Base-by-base conservation (phyloP, 92 coral and sea anemone genomes). In the Scolanthus callimorphus region DNA sequence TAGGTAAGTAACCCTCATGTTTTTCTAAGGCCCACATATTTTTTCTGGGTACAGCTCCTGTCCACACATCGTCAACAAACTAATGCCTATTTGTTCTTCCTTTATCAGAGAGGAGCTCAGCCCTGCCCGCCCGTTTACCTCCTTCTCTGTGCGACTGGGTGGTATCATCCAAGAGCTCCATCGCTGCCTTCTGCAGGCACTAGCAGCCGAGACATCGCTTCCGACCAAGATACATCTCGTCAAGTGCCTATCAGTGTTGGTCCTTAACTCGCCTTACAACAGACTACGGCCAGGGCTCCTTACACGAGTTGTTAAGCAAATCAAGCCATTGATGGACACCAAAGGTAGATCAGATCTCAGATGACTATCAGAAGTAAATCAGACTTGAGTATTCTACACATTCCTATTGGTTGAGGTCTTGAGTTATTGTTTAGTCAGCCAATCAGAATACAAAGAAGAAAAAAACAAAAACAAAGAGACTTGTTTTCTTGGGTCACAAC, bases 211-310 rank as follows among this genome's bases (percentile, higher is more conserved):
- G 65, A 81, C 90, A 27, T 89, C 80, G 12, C 24, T 58, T 8
- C 60, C 78, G 30, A 74, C 90, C 8, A 90, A 81, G 44, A 55
- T 81, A 2, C 96, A 80, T 60, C 76, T 94, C 12, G 69, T 94
- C 25, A 94, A 94, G 94, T 88, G 98, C 46, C 63, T 89, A 61
- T 87, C 96, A 39, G 75, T 88, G 17, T 74, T 92, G 34, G 82
- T 92, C 19, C 84, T 85, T 1, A 92, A 92, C 65, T 77, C 86
- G 9, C 98, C 98, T 2, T 92, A 92, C 68, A 86, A 88, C 78
- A 88, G 96, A 65, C 90, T 92, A 15, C 82, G 76, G 62, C 69
- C 65, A 50, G 98, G 98, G 19, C 65, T 92, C 39, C 58, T 92
- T 58, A 81, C 87, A 38, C 79, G 71, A 49, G 70, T 92, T 23